Base-by-base conservation (phyloP, 2,888 invertebrate genomes). In the Pheosia gnoma region DNA sequence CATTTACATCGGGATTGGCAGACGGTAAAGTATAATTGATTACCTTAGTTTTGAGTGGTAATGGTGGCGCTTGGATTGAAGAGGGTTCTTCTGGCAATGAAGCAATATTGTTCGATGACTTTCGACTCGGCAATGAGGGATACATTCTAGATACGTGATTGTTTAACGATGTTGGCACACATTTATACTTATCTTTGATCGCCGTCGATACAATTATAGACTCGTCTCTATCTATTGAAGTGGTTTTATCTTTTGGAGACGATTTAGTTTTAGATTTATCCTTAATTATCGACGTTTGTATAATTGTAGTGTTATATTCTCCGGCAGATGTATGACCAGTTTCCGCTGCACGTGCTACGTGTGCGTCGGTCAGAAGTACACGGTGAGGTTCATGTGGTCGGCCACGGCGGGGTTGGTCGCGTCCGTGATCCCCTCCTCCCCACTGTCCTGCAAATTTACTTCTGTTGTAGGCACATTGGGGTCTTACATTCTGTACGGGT, bases 311-410 rank as follows among this genome's bases (percentile, higher is more conserved):
- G 51, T 39, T 58, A 0, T 3, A 39, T 54, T 11, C 56, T 57
- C 53, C 13, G 45, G 37, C 36, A 0, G 54, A 53, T 45, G 60
- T 0, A 25, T 37, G 13, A 67, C 58, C 47, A 38, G 57, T 59
- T 5, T 57, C 54, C 8, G 43, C 7, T 13, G 38, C 10, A 52
- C 57, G 36, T 43, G 10, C 41, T 45, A 38, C 8, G 25, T 52
- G 53, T 25, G 38, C 43, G 59, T 55, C 56, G 75, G 68, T 88
- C 87, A 96, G 88, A 96, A 96, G 89, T 96, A 96, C n/a, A 96
- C 96, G 64, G 96, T 96, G 79, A 96, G 94, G 87, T 96, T 96
- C 85, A 95, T 94, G 84, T 95, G 95, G 70, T 95, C 95, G 62
- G 89, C 89, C 57, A 88, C 77, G 51, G 89, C 78, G 13, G 85